Conservation (phyloP, 2,113 vertebrate species). For the Chloropsis cyanopogon region DNA sequence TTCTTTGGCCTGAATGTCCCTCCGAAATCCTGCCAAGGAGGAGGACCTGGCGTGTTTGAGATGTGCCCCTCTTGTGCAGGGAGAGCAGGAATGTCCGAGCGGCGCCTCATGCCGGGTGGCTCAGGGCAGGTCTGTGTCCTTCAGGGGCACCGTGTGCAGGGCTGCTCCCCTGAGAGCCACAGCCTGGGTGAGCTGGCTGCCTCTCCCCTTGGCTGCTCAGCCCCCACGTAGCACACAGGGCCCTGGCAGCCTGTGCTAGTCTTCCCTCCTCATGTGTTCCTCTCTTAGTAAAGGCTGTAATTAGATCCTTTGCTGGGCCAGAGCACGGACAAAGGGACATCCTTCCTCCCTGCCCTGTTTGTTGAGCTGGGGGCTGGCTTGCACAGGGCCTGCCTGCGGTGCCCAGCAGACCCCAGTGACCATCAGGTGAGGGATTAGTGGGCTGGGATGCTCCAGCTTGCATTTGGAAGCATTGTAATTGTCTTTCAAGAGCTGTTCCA, state of each 20-base stretch:
- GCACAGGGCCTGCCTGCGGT: neutral
- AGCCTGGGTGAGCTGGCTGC: neutral
- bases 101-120: accelerated
- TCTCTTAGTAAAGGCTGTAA: neutral
- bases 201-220: neutral
- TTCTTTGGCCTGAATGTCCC: neutral
- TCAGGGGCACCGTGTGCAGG: accelerated
- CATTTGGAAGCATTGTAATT: neutral
- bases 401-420: neutral
- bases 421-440: neutral
- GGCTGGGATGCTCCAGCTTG: neutral
- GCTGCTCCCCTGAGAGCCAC: neutral
- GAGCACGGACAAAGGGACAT: neutral
- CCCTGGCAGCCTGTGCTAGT: neutral
- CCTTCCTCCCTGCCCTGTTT: neutral
- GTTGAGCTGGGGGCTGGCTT: neutral
- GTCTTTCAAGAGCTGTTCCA: neutral
- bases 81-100: accelerated
- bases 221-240: neutral
- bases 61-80: neutral
- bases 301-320: neutral
- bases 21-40: accelerated
- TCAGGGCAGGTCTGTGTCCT: neutral
- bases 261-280: neutral
- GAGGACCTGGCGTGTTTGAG: neutral